Base-by-base conservation (phyloP, 2,113 vertebrate species). In the Zosterops pallidus region DNA sequence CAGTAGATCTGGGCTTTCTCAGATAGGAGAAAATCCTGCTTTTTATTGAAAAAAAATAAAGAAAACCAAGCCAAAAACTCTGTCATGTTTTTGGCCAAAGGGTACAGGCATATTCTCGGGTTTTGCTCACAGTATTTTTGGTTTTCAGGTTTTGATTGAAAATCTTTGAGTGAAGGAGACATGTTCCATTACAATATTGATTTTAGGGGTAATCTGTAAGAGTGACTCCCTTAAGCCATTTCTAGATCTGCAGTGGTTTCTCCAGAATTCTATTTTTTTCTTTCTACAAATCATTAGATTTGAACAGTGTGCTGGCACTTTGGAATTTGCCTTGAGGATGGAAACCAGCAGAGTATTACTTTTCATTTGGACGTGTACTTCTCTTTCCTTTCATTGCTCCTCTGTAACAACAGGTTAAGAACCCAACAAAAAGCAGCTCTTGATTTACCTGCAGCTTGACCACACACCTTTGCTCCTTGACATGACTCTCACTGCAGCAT, bases 241-340 rank as follows among this genome's bases (percentile, higher is more conserved):
- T 96, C 86, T 95, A 39, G 64, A 81, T 90, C 52, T 90, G 42
- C 59, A 62, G 42, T 72, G 74, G 20, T 86, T 94, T 88, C 75
- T 90, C 35, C 47, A 62, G 75, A 91, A 86, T 87, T 87, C 16
- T 65, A 13, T 67, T 62, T 44, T 49, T 75, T 72, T 19, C 21
- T 85, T 74, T 88, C 75, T 90, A 89, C 57, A 93, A 85, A 93
- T 90, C 92, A 86, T 80, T 94, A 63, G 50, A 75, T 83, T 92
- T 88, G 59, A 89, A 31, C 47, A 67, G 39, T 70, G 21, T 3
- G 2, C 50, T 86, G 69, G n/a, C 49, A 69, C 69, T 92, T 76
- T n/a, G 49, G 69, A 81, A 50, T 75, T 81, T 26, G 14, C 76
- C 83, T 69, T 22, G 24, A 62, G 63, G 76, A 37, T n/a, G 63